phyloP scores from a whole-genome alignment of 2,113 vertebrate species.

The Oostethus manadensis region DNA sequence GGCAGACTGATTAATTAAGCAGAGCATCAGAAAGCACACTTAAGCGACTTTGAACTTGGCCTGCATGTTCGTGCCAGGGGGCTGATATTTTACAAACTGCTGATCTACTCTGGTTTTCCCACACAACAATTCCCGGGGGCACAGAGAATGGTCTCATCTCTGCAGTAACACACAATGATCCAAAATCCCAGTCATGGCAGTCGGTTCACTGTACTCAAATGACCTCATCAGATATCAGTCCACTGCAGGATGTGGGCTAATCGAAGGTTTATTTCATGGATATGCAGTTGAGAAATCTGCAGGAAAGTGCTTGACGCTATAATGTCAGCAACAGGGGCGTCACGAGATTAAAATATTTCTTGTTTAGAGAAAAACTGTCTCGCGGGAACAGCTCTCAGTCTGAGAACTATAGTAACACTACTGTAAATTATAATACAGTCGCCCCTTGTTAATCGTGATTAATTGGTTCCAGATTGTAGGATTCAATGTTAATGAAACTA shows the following conservation, averaged over 20 bases:
- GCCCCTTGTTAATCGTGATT: too few relatives aligned
- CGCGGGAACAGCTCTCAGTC: too few relatives aligned
- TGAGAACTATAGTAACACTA: too few relatives aligned
- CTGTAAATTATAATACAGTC: too few relatives aligned
- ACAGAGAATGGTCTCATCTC: background rate
- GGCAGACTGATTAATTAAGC: background rate
- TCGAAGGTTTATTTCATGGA: too few relatives aligned
- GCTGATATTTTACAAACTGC: background rate
- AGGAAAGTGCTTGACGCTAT: too few relatives aligned
- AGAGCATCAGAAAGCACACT: background rate
- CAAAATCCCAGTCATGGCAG: background rate
- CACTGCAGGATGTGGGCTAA: background rate
- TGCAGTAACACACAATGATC: background rate
- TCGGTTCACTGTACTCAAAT: background rate
- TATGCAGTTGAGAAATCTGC: too few relatives aligned
- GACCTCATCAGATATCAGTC: background rate
- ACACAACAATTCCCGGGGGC: background rate
- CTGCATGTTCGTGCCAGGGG: background rate
- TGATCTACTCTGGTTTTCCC: background rate
- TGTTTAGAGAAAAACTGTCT: too few relatives aligned
- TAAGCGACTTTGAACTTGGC: background rate
- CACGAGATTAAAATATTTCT: too few relatives aligned
- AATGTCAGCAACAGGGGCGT: too few relatives aligned
- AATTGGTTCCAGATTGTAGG: too few relatives aligned
- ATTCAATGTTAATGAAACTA: too few relatives aligned